A percentile compares a stretch with the other conserved stretches of the same genome.
phyloP scores from a whole-genome alignment of 1,140 invertebrate species.

The Ips nitidus region DNA sequence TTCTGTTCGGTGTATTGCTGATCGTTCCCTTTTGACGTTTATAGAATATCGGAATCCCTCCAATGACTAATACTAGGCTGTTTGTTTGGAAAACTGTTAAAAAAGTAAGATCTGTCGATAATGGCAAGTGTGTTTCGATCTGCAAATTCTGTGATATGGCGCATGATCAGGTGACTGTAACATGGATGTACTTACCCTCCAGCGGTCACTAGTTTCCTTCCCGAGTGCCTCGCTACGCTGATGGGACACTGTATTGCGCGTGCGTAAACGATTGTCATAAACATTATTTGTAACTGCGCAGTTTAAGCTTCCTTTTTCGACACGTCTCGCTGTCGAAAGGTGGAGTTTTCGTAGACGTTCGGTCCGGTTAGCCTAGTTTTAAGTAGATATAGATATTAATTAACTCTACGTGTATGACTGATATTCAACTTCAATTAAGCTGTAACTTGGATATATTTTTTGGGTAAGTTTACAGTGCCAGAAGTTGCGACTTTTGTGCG shows the following conservation, averaged over 20 bases:
- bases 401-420: slow-evolving; percentile 47
- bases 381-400: slow-evolving; percentile 46
- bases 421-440: slow-evolving; percentile 33
- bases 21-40: neutral
- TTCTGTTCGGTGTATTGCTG: neutral
- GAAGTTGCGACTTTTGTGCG: neutral
- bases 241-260: slow-evolving; percentile 48
- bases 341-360: slow-evolving; percentile 21
- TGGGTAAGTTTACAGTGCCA: slow-evolving; percentile 11
- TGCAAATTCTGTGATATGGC: slow-evolving; percentile 53
- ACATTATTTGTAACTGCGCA: slow-evolving; percentile 30
- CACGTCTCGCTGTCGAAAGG: no score
- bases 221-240: slow-evolving; percentile 52
- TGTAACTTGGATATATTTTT: slow-evolving; percentile 16
- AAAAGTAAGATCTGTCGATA: neutral
- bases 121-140: slow-evolving; percentile 43
- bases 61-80: no score
- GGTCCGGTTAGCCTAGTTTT: slow-evolving; percentile 47
- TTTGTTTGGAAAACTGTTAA: no score
- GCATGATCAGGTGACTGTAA: slow-evolving; percentile 53
- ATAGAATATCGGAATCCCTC: neutral
- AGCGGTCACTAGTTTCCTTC: slow-evolving; percentile 51
- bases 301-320: slow-evolving; percentile 21
- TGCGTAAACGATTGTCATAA: slow-evolving; percentile 28
- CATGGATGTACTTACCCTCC: slow-evolving; percentile 52